Conservation (phyloP, 1,140 invertebrate species). For the Eriosoma lanigerum region DNA sequence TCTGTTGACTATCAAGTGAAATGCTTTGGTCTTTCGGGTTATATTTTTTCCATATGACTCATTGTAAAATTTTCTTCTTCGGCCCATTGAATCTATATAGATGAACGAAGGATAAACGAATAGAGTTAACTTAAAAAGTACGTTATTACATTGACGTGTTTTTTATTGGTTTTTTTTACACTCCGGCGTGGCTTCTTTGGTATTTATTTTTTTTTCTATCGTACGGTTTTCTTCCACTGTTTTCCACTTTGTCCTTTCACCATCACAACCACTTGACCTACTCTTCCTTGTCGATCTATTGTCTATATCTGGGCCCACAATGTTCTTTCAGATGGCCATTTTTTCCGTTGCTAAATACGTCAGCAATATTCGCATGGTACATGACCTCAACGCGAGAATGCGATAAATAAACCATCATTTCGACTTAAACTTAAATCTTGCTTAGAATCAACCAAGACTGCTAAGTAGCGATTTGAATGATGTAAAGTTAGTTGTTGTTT, state of each 20-base stretch:
- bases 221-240: background rate
- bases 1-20: background rate
- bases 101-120: background rate
- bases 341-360: background rate
- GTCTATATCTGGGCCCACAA: background rate
- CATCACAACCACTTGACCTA: background rate
- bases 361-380: background rate
- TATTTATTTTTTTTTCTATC: conserved; percentile 1
- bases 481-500: no score
- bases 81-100: conserved; percentile 9
- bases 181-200: background rate
- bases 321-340: background rate
- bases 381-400: background rate
- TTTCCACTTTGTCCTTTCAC: background rate
- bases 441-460: background rate
- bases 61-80: background rate
- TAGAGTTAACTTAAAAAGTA: conserved; percentile 13
- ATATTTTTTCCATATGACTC: background rate
- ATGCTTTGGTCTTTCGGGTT: background rate
- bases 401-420: background rate
- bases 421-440: no score
- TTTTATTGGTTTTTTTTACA: conserved; percentile 33
- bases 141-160: conserved; percentile 32
- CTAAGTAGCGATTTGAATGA: background rate
- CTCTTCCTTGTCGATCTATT: background rate